These are phyloP conservation scores for Ormyrus pomaceus DNA, from an alignment of 2,888 invertebrate species.

Conservation along the genomic window DNA sequence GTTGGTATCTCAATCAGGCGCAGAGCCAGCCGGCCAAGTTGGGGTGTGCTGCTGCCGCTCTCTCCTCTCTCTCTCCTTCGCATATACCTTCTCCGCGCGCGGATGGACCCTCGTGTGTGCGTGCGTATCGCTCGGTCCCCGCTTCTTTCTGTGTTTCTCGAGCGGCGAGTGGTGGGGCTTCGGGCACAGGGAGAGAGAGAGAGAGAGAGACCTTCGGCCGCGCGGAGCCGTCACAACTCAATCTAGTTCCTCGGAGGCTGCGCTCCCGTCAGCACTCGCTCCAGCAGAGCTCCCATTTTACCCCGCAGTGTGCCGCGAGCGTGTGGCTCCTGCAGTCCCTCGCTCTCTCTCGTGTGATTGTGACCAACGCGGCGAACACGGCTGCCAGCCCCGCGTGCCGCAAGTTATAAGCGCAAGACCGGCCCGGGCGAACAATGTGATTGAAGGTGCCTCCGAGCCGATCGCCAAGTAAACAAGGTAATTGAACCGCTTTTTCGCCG, in stretches of 20 bases:
- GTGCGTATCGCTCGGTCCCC: too few relatives aligned
- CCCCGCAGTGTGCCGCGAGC: too few relatives aligned
- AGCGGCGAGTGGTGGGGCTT: too few relatives aligned
- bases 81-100: too few relatives aligned
- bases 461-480: conserved; percentile 46
- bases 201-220: conserved; percentile 64
- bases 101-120: too few relatives aligned
- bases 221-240: conserved; percentile 74
- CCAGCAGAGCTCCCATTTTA: background rate
- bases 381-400: background rate
- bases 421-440: conserved; percentile 43
- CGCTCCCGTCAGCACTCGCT: conserved; percentile 58
- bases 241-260: conserved; percentile 73
- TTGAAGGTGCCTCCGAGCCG: conserved; percentile 32
- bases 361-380: background rate
- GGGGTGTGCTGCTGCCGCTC: conserved; percentile 40
- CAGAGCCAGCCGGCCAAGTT: conserved; percentile 65
- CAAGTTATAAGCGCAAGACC: background rate
- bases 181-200: conserved; percentile 51
- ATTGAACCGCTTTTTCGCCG: conserved; percentile 7
- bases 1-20: conserved; percentile 75
- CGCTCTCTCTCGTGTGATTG: too few relatives aligned
- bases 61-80: conserved; percentile 9
- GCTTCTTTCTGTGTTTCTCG: too few relatives aligned
- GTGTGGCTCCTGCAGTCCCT: too few relatives aligned